A percentile compares a stretch with the other conserved stretches of the same genome.
Conservation (phyloP, 1,140 invertebrate genomes). For the Zaprionus tsacasi region DNA sequence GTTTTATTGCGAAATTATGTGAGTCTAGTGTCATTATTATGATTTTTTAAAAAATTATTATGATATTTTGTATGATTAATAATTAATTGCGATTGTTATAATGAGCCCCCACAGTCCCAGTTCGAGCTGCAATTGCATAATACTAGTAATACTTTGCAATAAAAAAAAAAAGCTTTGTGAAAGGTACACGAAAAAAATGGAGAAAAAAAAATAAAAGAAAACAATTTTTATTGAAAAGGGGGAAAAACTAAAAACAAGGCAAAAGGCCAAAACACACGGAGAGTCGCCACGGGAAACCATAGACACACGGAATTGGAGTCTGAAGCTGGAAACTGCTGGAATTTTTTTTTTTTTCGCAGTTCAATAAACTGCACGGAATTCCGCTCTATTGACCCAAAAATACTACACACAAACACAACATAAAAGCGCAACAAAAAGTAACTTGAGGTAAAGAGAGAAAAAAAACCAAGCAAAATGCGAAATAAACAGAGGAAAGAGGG, state of each 20-base stretch:
- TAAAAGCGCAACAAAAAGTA: conserved; percentile 41
- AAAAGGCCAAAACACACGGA: conserved; percentile 30
- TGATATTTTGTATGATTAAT: conserved; percentile 29
- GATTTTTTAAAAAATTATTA: background rate
- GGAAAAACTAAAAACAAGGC: conserved; percentile 2
- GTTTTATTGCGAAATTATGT: conserved; percentile 46
- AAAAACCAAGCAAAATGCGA: background rate
- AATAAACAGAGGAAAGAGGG: background rate
- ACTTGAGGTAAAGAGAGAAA: conserved; percentile 21
- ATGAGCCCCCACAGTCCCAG: conserved; percentile 33
- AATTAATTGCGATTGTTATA: conserved; percentile 45
- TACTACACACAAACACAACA: conserved; percentile 41
- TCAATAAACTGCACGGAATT: conserved; percentile 76
- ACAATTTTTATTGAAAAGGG: background rate
- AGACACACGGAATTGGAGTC: conserved; percentile 1
- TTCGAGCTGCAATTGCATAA: conserved; percentile 27
- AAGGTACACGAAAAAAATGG: conserved; percentile 31
- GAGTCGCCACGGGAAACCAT: conserved; percentile 31
- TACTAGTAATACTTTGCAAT: conserved; percentile 1
- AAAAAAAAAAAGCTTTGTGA: conserved; percentile 36
- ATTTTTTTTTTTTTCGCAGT: conserved; percentile 39
- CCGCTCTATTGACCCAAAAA: conserved; percentile 78
- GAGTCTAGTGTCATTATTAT: conserved; percentile 10
- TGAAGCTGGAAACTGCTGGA: conserved; percentile 14
- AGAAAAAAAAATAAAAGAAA: conserved; percentile 6